phyloP scores from a whole-genome alignment of 2,113 vertebrate genomes.

The Cyphomyrus discorhynchus region DNA sequence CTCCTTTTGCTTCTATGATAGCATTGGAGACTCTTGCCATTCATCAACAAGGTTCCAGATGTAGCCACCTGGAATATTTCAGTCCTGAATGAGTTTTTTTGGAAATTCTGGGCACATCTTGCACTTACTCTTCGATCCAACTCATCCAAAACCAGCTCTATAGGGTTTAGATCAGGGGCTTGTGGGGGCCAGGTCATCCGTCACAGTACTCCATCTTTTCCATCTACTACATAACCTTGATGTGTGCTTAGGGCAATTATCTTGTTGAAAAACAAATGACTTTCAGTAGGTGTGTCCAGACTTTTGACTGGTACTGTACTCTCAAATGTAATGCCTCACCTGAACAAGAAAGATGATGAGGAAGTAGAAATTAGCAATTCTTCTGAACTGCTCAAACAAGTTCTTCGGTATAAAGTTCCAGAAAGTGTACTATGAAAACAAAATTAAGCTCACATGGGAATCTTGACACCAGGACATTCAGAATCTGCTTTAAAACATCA shows the following conservation, averaged over 20 bases:
- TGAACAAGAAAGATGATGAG: conserved; percentile 98
- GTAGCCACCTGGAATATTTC: not conserved
- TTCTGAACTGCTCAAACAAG: conserved; percentile 95
- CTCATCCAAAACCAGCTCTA: no score
- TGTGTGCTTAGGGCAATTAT: not conserved
- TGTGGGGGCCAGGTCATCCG: no score
- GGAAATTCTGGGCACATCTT: not conserved
- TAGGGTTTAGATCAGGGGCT: no score
- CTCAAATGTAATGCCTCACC: conserved; percentile 59
- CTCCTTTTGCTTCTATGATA: not conserved
- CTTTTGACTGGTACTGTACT: not conserved
- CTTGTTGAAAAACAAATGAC: not conserved
- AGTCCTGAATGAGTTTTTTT: not conserved
- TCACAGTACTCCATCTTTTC: not conserved
- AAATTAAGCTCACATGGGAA: not conserved
- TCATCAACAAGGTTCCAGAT: not conserved
- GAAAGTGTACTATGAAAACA: conserved; percentile 79
- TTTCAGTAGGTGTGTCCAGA: not conserved
- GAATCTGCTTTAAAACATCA: not conserved
- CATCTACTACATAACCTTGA: not conserved
- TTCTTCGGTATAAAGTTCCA: conserved; percentile 99
- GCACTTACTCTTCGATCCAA: not conserved
- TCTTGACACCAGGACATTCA: not conserved
- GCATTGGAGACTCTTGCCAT: not conserved
- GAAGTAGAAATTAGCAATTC: conserved; percentile 98